Percentiles rank a stretch among this genome's conserved stretches.
These are phyloP conservation scores for Pteropus rufus DNA, from an alignment of 2,797 vertebrate species.

Conservation along the genomic window DNA sequence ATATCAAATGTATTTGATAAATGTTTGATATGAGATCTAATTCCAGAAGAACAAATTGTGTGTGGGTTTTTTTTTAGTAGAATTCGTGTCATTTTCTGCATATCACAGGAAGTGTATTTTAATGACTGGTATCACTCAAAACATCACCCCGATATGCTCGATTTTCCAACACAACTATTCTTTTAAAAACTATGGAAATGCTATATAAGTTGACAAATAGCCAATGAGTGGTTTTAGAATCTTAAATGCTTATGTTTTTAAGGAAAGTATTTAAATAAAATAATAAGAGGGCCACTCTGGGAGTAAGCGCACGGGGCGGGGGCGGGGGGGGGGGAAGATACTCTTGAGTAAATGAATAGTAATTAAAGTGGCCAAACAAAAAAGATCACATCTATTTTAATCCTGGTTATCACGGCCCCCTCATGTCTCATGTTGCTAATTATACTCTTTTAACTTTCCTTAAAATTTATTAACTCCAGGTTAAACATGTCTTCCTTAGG, in stretches of 20 bases:
- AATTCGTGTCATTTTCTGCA: not conserved
- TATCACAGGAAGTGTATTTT: not conserved
- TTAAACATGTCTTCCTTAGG: not conserved
- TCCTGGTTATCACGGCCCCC: not conserved
- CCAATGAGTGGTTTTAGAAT: not conserved
- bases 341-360: not conserved
- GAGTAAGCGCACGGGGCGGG: not conserved
- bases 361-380: not conserved
- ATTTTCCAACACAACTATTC: not conserved
- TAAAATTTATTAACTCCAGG: not conserved
- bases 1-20: not conserved
- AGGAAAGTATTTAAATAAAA: not conserved
- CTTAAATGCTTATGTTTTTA: not conserved
- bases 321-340: not conserved
- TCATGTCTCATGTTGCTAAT: not conserved
- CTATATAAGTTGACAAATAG: not conserved
- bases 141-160: not conserved
- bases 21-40: not conserved
- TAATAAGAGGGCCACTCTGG: not conserved
- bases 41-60: not conserved
- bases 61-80: not conserved
- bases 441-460: not conserved
- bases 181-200: constrained; percentile 33
- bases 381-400: constrained; percentile 8
- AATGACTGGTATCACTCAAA: not conserved